Evolutionary conservation across 1,140 invertebrate genomes (phyloP).

Genomic region (Aphelenchoides besseyi): DNA sequence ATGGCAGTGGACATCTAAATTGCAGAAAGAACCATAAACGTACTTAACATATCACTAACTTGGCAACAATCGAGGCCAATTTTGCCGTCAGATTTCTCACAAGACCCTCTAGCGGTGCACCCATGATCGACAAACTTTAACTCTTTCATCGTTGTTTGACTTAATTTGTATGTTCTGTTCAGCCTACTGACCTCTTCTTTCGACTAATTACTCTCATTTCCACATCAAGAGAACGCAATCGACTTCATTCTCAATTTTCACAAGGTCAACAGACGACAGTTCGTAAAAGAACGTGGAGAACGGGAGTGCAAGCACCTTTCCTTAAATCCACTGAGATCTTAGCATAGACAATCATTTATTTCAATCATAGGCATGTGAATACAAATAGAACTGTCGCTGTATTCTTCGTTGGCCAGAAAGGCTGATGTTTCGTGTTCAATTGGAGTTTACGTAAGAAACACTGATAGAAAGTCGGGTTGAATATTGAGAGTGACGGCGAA

Average conservation of each 20-base stretch:
- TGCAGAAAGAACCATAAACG: background rate
- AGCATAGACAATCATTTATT: too few relatives aligned
- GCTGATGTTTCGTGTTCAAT: too few relatives aligned
- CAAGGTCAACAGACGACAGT: slow-evolving; percentile 5
- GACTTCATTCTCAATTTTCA: too few relatives aligned
- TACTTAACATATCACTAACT: background rate
- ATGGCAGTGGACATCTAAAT: slow-evolving; percentile 10
- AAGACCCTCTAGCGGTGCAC: background rate
- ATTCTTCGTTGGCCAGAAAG: too few relatives aligned
- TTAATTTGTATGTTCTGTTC: background rate
- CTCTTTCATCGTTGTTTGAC: background rate
- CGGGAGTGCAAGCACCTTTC: too few relatives aligned
- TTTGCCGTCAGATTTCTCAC: background rate
- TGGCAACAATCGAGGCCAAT: background rate
- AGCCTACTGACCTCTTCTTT: background rate
- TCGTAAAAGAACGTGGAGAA: too few relatives aligned
- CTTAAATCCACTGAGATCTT: too few relatives aligned
- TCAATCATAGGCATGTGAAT: too few relatives aligned
- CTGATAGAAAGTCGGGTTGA: too few relatives aligned
- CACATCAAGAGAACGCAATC: background rate
- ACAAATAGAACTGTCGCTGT: too few relatives aligned
- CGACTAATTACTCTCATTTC: background rate
- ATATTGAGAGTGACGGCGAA: too few relatives aligned
- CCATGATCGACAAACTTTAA: background rate
- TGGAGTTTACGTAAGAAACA: too few relatives aligned